Evolutionary conservation across 2,797 vertebrate genomes (phyloP).

Genomic region (Setipinna tenuifilis): DNA sequence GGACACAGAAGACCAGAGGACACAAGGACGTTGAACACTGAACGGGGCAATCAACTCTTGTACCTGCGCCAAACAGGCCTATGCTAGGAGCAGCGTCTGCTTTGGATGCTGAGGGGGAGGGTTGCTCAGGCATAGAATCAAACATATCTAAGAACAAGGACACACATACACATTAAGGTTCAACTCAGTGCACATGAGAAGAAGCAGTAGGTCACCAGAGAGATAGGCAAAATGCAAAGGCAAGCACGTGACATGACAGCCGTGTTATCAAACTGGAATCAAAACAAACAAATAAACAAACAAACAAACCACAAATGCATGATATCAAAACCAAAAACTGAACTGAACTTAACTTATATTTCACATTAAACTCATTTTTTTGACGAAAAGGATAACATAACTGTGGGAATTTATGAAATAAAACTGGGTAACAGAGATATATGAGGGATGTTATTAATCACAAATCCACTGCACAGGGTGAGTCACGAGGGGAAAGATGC

Average conservation of each 20-base stretch:
- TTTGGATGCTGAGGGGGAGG: constrained; percentile 90
- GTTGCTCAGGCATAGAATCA: constrained; percentile 93
- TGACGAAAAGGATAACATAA: too few species aligned
- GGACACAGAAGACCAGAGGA: constrained; percentile 65
- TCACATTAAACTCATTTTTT: too few species aligned
- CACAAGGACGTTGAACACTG: constrained; percentile 68
- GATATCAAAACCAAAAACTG: not conserved
- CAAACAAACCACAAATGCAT: not conserved
- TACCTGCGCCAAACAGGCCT: constrained; percentile 99
- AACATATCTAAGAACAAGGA: constrained; percentile 99
- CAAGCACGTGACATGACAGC: not conserved
- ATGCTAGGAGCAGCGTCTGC: constrained; percentile 95
- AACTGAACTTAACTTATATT: not conserved
- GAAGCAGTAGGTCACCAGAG: constrained; percentile 1
- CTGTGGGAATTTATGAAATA: too few species aligned
- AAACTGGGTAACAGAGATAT: not conserved
- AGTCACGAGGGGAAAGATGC: constrained; percentile 22
- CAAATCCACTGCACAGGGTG: not conserved
- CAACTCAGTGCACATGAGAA: constrained; percentile 64
- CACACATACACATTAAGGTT: constrained; percentile 85
- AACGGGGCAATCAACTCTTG: constrained; percentile 75
- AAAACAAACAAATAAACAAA: not conserved
- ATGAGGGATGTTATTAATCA: not conserved
- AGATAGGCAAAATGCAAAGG: constrained; percentile 13
- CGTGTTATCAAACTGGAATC: not conserved